Percentiles rank a stretch among this genome's conserved stretches.
Evolutionary conservation across 2,888 invertebrate species (phyloP).

Genomic region (Incurvaria masculella): DNA sequence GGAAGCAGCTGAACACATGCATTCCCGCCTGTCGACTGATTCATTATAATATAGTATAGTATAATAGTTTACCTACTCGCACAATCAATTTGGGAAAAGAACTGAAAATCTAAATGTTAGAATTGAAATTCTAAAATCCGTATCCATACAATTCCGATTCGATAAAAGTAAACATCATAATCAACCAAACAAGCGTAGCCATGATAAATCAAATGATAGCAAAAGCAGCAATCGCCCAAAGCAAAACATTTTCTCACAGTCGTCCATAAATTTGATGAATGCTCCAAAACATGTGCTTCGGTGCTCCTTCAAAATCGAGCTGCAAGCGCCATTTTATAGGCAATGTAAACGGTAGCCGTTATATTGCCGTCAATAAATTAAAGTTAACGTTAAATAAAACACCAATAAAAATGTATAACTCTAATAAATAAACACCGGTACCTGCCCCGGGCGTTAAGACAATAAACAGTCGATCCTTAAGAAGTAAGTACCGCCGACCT

Average conservation of each 20-base stretch:
- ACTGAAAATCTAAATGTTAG: too few relatives aligned
- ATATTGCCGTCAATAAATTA: constrained; percentile 54
- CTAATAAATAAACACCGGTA: constrained; percentile 56
- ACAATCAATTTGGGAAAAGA: too few relatives aligned
- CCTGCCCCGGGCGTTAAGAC: constrained; percentile 54
- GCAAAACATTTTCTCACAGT: constrained; percentile 51
- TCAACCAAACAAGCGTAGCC: too few relatives aligned
- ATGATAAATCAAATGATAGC: too few relatives aligned
- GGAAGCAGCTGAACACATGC: too few relatives aligned
- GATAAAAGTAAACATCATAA: too few relatives aligned
- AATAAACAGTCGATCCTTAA: constrained; percentile 48
- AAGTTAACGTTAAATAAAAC: constrained; percentile 56
- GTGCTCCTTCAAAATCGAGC: constrained; percentile 53
- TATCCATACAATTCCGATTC: too few relatives aligned
- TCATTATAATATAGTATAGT: too few relatives aligned
- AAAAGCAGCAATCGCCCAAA: constrained; percentile 23
- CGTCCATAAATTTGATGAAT: constrained; percentile 56
- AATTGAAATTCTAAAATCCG: too few relatives aligned
- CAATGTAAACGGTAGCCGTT: constrained; percentile 48
- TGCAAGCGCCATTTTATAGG: constrained; percentile 55
- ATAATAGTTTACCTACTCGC: too few relatives aligned
- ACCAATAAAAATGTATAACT: constrained; percentile 55
- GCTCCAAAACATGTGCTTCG: constrained; percentile 54
- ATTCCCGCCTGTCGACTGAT: too few relatives aligned
- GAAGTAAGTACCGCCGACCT: constrained; percentile 27